Conservation (phyloP, 2,888 invertebrate genomes). For the Lepidochrysops patricia region DNA sequence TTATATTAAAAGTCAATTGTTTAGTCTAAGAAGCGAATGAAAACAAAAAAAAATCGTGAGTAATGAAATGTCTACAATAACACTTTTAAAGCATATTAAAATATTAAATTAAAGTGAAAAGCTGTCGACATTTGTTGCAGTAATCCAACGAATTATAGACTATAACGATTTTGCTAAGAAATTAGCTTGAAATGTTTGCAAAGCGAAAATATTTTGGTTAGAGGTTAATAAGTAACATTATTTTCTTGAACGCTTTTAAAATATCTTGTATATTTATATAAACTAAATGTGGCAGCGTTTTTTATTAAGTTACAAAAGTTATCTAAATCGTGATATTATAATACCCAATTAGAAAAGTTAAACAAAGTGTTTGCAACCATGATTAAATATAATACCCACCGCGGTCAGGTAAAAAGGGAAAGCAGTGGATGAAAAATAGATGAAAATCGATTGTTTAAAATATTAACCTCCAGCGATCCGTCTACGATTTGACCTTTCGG, state of each 20-base stretch:
- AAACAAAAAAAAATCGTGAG: background rate
- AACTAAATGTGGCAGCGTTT: too few relatives aligned
- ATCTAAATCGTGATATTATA: too few relatives aligned
- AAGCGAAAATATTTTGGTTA: background rate
- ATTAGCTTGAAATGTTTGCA: background rate
- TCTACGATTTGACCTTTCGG: conserved; percentile 6
- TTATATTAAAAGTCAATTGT: background rate
- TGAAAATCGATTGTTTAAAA: conserved; percentile 3
- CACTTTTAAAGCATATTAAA: background rate
- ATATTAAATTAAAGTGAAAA: background rate
- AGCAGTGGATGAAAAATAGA: background rate
- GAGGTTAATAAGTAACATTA: background rate
- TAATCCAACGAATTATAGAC: background rate
- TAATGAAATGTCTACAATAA: background rate
- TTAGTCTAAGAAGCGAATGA: background rate
- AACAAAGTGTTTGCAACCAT: too few relatives aligned
- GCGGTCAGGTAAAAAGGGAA: background rate
- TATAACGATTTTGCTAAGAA: background rate
- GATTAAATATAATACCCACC: too few relatives aligned
- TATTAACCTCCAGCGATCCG: background rate
- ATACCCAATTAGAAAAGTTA: too few relatives aligned
- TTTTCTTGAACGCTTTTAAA: background rate
- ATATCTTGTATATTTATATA: too few relatives aligned
- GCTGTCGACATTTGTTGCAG: background rate
- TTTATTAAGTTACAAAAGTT: too few relatives aligned